Evolutionary conservation across 1,140 invertebrate genomes (phyloP).

Genomic region (Bradysia coprophila): DNA sequence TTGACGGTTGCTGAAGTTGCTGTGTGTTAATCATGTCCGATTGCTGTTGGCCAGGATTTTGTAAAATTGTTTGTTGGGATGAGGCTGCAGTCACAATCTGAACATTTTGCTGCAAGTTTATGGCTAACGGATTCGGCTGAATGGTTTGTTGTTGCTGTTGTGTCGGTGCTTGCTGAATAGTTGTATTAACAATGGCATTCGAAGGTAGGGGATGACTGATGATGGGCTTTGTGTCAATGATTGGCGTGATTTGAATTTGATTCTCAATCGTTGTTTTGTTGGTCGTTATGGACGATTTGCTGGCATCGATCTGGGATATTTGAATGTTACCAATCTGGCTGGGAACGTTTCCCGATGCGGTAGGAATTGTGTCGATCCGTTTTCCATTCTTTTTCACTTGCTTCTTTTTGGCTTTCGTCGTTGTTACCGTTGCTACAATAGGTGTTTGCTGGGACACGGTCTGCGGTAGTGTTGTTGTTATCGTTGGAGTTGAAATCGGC

Average conservation of each 20-base stretch:
- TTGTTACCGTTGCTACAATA: not conserved
- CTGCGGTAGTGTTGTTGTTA: not conserved
- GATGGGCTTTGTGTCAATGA: slow-evolving; percentile 9
- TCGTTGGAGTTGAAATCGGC: slow-evolving; percentile 2
- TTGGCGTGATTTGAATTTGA: slow-evolving; percentile 24
- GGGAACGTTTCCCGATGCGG: slow-evolving; percentile 11
- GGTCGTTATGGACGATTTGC: slow-evolving; percentile 10
- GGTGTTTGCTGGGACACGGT: not conserved
- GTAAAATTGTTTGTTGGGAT: slow-evolving; percentile 19
- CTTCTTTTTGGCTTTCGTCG: slow-evolving; percentile 2
- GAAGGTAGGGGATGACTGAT: not conserved
- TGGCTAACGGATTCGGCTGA: slow-evolving; percentile 2
- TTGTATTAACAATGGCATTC: not conserved
- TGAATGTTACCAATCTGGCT: slow-evolving; percentile 23
- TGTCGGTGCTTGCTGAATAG: not conserved
- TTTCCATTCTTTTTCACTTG: slow-evolving; percentile 1
- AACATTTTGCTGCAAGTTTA: not conserved
- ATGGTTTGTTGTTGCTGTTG: slow-evolving; percentile 1
- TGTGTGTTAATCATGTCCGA: not conserved
- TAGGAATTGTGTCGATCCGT: not conserved
- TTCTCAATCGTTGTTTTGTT: slow-evolving; percentile 17
- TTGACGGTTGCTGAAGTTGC: slow-evolving; percentile 1
- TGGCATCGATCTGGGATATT: slow-evolving; percentile 10
- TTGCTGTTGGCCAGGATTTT: slow-evolving; percentile 11
- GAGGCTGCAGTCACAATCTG: slow-evolving; percentile 4